Conservation (phyloP, 2,888 invertebrate genomes). For the Idaea biselata region DNA sequence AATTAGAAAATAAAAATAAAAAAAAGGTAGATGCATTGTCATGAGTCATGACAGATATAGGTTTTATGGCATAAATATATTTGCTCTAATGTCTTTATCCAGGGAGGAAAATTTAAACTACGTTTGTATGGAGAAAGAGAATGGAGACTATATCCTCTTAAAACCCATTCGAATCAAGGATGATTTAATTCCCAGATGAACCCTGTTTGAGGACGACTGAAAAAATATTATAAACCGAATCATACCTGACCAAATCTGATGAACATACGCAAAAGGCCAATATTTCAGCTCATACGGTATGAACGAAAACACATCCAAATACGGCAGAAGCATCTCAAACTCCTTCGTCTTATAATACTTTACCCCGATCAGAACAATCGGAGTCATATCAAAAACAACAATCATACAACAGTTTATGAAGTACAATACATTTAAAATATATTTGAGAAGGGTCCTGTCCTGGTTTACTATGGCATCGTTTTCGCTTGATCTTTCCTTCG, state of each 20-base stretch:
- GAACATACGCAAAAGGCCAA: constrained; percentile 45
- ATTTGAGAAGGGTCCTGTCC: constrained; percentile 34
- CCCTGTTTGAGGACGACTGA: no score
- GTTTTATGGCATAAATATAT: no score
- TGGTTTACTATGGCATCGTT: constrained; percentile 28
- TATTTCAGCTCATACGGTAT: constrained; percentile 39
- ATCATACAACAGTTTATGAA: constrained; percentile 39
- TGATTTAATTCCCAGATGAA: no score
- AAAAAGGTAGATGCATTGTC: no score
- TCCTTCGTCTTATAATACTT: constrained; percentile 40
- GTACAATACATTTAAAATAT: constrained; percentile 36
- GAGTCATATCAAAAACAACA: constrained; percentile 38
- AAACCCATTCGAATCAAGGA: no score
- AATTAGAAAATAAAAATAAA: no score
- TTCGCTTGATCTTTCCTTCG: constrained; percentile 17
- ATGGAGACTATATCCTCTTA: no score
- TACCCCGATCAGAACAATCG: constrained; percentile 38
- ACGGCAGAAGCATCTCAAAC: constrained; percentile 42
- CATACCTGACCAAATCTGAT: constrained; percentile 49
- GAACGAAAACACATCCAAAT: constrained; percentile 43
- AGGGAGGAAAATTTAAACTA: no score
- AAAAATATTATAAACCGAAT: not conserved
- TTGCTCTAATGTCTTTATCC: no score
- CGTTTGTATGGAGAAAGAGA: no score
- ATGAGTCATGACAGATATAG: no score